Base-by-base conservation (phyloP, 2,797 vertebrate genomes). In the Thripadectes ignobilis region DNA sequence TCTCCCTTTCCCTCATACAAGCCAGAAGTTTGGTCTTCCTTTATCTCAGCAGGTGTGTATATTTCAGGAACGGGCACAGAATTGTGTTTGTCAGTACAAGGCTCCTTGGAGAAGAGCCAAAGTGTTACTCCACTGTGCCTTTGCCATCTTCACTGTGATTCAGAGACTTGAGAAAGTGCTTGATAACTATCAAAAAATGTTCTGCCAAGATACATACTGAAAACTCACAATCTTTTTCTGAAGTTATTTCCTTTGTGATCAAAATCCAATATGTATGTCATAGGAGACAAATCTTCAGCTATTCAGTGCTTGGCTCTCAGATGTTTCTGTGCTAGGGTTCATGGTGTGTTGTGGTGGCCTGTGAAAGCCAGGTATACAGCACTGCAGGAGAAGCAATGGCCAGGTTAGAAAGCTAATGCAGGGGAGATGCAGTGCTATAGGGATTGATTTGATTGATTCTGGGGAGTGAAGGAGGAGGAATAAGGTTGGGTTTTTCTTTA, bases 341-440 rank as follows among this genome's bases (percentile, higher is more conserved):
- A 4, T 22, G 45, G 36, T 23, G 23, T 52, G 15, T 39, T 73
- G 20, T 29, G 72, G 30, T 32, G 54, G 30, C 17, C n/a, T 41
- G 2, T 1, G 18, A 72, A 72, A 80, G 24, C 13, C 55, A n/a
- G 29, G 9, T 68, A n/a, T 0, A 0, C 27, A 75, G 51, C 10
- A 21, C 11, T 10, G 9, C 38, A 54, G 36, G 6, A 72, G 49
- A 69, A 84, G 30, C 29, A 65, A 39, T 13, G 27, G 38, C 17
- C 43, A 19, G 11, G 43, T 52, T 65, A 72, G 49, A 81, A 84
- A 77, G 41, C 6, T 72, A 66, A 65, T 1, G 1, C 15, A 66
- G 20, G 8, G 24, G 22, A 62, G 20, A 51, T 63, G 34, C 29
- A 39, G 17, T 19, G 57, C 17, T 51, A 22, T 45, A 32, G 43